phyloP scores from a whole-genome alignment of 2,888 invertebrate genomes.

The Macrophya alboannulata region DNA sequence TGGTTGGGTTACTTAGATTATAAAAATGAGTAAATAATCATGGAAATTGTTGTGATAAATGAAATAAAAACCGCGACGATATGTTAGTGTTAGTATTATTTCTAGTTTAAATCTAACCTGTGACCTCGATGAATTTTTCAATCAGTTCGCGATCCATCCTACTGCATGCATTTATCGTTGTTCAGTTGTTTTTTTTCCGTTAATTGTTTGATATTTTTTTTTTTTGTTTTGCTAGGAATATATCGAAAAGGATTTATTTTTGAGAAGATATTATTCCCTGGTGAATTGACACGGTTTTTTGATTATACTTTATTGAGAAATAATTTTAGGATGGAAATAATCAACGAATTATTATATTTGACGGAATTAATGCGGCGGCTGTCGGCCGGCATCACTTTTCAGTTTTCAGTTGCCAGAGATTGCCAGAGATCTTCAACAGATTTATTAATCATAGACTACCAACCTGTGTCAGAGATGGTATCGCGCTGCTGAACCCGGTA shows the following conservation, averaged over 20 bases:
- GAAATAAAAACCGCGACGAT: background rate
- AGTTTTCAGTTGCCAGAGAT: background rate
- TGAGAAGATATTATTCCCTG: background rate
- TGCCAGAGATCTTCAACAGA: background rate
- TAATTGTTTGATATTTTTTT: background rate
- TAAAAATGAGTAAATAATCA: background rate
- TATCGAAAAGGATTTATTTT: background rate
- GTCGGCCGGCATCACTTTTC: conserved; percentile 37
- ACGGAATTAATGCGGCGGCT: background rate
- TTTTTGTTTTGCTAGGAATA: background rate
- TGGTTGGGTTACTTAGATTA: background rate
- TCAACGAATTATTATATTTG: background rate
- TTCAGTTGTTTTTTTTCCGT: conserved; percentile 20
- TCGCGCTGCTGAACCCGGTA: no score
- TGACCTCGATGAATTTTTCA: conserved; percentile 77
- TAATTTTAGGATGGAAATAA: background rate
- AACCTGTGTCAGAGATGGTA: background rate
- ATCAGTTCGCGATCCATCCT: conserved; percentile 75
- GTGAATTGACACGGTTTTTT: background rate
- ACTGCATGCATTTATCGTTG: conserved; percentile 22
- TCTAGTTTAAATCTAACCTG: conserved; percentile 68
- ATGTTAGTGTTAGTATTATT: background rate
- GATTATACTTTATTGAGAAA: background rate
- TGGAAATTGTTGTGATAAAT: background rate
- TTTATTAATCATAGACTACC: background rate